Base-by-base conservation (phyloP, 2,888 invertebrate species). In the Melanophora roralis region DNA sequence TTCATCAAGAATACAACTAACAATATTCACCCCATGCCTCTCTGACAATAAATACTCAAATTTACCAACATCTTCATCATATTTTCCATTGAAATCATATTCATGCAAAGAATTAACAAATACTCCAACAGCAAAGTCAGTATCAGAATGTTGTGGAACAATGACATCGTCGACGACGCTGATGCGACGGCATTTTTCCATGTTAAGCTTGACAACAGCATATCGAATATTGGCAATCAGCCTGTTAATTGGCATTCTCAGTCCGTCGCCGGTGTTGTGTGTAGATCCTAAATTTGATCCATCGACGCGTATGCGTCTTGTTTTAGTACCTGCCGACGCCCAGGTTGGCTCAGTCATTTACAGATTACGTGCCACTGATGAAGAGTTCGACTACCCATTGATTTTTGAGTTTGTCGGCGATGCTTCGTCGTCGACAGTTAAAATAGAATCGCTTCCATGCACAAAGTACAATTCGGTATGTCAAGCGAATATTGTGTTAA, bases 391-490 rank as follows among this genome's bases (percentile, higher is more conserved):
- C 90, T 96, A 96, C 90, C 97, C 97, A 75, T 91, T 97, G 84
- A 92, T 93, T 83, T 97, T 97, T 90, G 94, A 95, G 85, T 92
- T 96, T 83, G 93, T 94, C 82, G 94, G 94, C 93, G 92, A 92
- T 89, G 93, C 94, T 86, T 93, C 95, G 84, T 93, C 94, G 81
- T 93, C 95, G 74, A 93, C 95, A 86, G 93, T 96, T 82, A 93
- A 94, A 84, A 92, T 96, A 82, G 95, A 96, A 88, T 93, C 94
- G 83, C 92, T 97, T 75, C 95, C 96, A 57, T 97, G 97, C 91
- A 94, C 95, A 75, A 92, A 94, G 83, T 95, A 95, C 91, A 95
- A 96, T 91, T 95, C 95, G 64, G 94, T 96, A 85, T 97, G 97
- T 90, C 96, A 96, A 89, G 96, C 96, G 72, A 96, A 97, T 90